These are phyloP conservation scores for Acestrorhynchus altus DNA, from an alignment of 2,797 vertebrate genomes.

Conservation along the genomic window DNA sequence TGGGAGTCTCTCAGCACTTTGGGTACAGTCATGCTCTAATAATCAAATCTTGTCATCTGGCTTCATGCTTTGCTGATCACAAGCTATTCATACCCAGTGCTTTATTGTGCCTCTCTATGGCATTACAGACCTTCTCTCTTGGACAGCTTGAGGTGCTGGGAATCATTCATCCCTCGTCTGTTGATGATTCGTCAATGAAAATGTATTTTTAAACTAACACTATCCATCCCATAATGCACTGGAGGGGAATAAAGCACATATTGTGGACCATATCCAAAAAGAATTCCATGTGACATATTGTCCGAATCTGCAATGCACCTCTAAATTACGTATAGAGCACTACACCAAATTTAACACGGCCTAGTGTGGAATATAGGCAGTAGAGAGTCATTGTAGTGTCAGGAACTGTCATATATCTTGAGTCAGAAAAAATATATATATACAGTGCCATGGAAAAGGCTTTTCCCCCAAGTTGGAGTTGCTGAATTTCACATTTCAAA, in stretches of 20 bases:
- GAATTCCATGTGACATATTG: background rate
- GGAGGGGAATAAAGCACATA: conserved; percentile 20
- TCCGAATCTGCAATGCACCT: background rate
- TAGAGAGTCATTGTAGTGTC: background rate
- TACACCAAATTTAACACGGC: background rate
- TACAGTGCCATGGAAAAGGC: background rate
- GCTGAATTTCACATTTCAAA: too few species aligned
- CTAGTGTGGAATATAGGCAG: background rate
- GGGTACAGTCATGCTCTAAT: conserved; percentile 65
- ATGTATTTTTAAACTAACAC: conserved; percentile 18
- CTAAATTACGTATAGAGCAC: background rate
- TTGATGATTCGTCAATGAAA: conserved; percentile 24
- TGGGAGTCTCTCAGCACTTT: conserved; percentile 42
- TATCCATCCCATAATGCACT: conserved; percentile 21
- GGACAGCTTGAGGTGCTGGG: conserved; percentile 24
- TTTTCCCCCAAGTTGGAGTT: too few species aligned
- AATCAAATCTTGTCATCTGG: conserved; percentile 61
- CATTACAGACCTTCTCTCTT: conserved; percentile 36
- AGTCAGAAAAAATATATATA: background rate
- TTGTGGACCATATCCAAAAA: background rate
- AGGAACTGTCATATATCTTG: background rate
- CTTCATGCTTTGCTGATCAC: conserved; percentile 60
- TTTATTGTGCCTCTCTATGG: conserved; percentile 44
- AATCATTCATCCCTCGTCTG: conserved; percentile 33
- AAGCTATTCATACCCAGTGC: conserved; percentile 51